A percentile compares a stretch with the other conserved stretches of the same genome.
phyloP scores from a whole-genome alignment of 2,888 invertebrate genomes.

The Megastigmus dorsalis region DNA sequence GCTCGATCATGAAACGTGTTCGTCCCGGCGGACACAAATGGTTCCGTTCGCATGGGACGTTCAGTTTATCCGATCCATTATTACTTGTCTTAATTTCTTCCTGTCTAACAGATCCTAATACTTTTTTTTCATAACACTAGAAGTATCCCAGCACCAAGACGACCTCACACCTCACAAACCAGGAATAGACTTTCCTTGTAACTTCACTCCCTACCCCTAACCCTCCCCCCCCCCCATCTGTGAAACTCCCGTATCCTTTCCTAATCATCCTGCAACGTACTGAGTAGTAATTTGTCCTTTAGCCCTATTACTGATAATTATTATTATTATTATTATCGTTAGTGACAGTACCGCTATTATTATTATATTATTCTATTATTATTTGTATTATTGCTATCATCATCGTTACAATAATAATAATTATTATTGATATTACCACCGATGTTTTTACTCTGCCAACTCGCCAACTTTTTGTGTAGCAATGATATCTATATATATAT shows the following conservation, averaged over 20 bases:
- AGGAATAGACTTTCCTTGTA: constrained; percentile 5
- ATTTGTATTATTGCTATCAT: constrained; percentile 70
- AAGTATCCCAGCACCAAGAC: constrained; percentile 36
- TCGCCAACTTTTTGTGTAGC: constrained; percentile 43
- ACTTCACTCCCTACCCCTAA: constrained; percentile 7
- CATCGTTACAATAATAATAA: constrained; percentile 71
- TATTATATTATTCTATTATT: constrained; percentile 67
- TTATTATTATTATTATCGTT: constrained; percentile 66
- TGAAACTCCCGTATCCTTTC: too few species aligned
- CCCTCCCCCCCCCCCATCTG: background rate
- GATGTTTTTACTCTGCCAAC: constrained; percentile 52
- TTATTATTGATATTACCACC: constrained; percentile 67
- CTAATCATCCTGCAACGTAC: constrained; percentile 62
- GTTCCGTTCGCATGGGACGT: constrained; percentile 67
- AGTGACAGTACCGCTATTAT: constrained; percentile 56
- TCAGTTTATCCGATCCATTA: constrained; percentile 55
- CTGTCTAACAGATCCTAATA: constrained; percentile 38
- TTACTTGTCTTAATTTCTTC: constrained; percentile 10
- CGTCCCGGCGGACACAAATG: constrained; percentile 65
- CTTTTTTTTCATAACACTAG: constrained; percentile 43
- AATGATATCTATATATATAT: constrained; percentile 31
- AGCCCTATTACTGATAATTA: constrained; percentile 62
- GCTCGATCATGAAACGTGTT: constrained; percentile 56
- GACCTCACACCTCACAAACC: constrained; percentile 9
- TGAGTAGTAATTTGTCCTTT: constrained; percentile 62